Conservation (phyloP, 2,797 vertebrate species). For the Naso thynnoides region DNA sequence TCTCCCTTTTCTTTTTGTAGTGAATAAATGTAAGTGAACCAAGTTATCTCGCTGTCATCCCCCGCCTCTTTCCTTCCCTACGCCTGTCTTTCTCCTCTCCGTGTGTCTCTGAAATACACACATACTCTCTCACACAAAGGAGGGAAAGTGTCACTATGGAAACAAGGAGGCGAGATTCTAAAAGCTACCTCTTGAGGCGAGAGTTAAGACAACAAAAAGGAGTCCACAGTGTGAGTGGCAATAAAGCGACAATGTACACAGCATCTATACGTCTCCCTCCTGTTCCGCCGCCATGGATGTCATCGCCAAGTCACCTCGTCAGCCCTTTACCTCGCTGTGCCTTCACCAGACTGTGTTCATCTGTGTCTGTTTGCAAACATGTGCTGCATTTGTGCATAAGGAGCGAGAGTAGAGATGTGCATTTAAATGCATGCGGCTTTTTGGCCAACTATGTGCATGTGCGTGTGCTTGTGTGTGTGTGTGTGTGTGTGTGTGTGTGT, state of each 20-base stretch:
- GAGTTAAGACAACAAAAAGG: constrained; percentile 85
- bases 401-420: constrained; percentile 7
- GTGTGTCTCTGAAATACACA: constrained; percentile 75
- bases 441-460: constrained; percentile 34
- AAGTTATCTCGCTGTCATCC: constrained; percentile 78
- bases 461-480: constrained; percentile 16
- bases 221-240: constrained; percentile 81
- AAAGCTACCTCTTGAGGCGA: constrained; percentile 87
- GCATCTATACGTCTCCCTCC: constrained; percentile 55
- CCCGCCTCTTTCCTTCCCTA: constrained; percentile 59
- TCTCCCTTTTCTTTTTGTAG: constrained; percentile 57
- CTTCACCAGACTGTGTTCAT: constrained; percentile 19
- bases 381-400: constrained; percentile 23
- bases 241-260: constrained; percentile 73
- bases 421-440: constrained; percentile 44
- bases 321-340: constrained; percentile 51
- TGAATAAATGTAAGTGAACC: constrained; percentile 79
- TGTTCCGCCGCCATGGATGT: constrained; percentile 44
- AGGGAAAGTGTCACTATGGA: constrained; percentile 89
- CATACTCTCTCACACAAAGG: constrained; percentile 79
- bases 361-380: constrained; percentile 29
- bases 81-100: constrained; percentile 70
- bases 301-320: constrained; percentile 63
- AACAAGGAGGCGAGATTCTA: constrained; percentile 88
- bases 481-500: constrained; percentile 24